Evolutionary conservation across 2,888 invertebrate genomes (phyloP), one percentile per base, ranked within the genome.

Genomic region (Chloroclystis v-ata): DNA sequence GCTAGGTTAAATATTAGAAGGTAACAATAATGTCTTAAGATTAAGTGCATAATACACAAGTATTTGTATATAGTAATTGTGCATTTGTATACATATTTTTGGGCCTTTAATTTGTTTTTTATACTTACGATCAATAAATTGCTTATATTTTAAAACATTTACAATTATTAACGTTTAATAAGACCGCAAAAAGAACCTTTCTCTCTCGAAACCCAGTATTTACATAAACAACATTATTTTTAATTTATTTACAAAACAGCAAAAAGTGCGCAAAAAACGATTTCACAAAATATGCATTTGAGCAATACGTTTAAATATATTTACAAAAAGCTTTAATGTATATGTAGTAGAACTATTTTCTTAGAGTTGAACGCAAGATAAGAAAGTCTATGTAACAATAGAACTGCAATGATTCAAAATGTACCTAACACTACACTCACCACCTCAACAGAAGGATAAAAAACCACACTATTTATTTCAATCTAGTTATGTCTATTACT

Each of bases 271-370:
- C 83, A 84, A 83, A 80, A 84, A 85, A 84, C 79, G 78, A 80
- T 78, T 75, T 86, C 86, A 86, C 82, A 86, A 86, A 86, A 86
- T 86, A 86, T 84, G 82, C 85, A 82, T 85, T 86, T 86, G 86
- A 86, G 86, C 86, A 86, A 84, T 83, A 85, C 75, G 70, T 81
- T 81, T 79, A 78, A 56, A 75, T 80, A 76, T 82, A 82, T 84
- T 81, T 84, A 83, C 81, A 84, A 73, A 78, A 81, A 82, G 77
- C 73, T 71, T 76, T 72, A 75, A 61, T 76, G 77, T 48, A 44
- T 35, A 35, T 20, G 16, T 54, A 54, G 54, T 58, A 63, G 65
- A 59, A 52, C 53, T 51, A 57, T 56, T 46, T 37, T 45, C 54
- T 54, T 14, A 32, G n/a, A 35, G 20, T 24, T 50, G 52, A 56